These are phyloP conservation scores for Megalonaias nervosa DNA, from an alignment of 1,140 invertebrate species.

Conservation along the genomic window DNA sequence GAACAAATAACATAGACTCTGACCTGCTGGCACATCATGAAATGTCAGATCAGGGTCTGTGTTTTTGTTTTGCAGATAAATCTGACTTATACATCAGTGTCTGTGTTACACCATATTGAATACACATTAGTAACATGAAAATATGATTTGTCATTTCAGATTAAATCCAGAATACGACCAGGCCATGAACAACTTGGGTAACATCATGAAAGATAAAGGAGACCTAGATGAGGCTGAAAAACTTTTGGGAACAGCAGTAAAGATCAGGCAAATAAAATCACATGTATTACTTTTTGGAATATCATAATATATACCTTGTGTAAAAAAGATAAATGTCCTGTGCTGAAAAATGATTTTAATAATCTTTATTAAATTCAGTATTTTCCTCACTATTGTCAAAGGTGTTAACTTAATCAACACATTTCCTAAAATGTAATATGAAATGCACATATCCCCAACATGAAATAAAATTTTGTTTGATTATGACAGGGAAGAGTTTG, in stretches of 20 bases:
- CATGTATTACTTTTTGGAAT: too few relatives aligned
- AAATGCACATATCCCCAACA: conserved; percentile 1
- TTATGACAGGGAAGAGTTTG: conserved; percentile 83
- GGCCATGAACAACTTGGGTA: conserved; percentile 97
- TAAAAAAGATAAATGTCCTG: too few relatives aligned
- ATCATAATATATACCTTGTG: too few relatives aligned
- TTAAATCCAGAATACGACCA: conserved; percentile 94
- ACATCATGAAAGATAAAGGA: conserved; percentile 87
- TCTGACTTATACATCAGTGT: neutral
- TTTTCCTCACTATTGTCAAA: neutral
- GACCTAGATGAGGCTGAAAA: conserved; percentile 82
- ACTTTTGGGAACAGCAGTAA: conserved; percentile 83
- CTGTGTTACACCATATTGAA: neutral
- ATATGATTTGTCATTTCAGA: conserved; percentile 66
- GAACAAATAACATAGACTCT: too few relatives aligned
- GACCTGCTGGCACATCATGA: too few relatives aligned
- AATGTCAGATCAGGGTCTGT: too few relatives aligned
- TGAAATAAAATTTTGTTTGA: neutral
- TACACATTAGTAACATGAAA: neutral
- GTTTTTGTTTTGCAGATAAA: too few relatives aligned
- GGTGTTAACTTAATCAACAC: neutral
- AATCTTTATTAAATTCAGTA: too few relatives aligned
- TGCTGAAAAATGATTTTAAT: too few relatives aligned
- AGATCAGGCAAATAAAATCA: conserved; percentile 62
- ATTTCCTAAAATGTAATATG: neutral